These are phyloP conservation scores for Andrena haemorrhoa DNA, from an alignment of 2,888 invertebrate species.

Conservation along the genomic window DNA sequence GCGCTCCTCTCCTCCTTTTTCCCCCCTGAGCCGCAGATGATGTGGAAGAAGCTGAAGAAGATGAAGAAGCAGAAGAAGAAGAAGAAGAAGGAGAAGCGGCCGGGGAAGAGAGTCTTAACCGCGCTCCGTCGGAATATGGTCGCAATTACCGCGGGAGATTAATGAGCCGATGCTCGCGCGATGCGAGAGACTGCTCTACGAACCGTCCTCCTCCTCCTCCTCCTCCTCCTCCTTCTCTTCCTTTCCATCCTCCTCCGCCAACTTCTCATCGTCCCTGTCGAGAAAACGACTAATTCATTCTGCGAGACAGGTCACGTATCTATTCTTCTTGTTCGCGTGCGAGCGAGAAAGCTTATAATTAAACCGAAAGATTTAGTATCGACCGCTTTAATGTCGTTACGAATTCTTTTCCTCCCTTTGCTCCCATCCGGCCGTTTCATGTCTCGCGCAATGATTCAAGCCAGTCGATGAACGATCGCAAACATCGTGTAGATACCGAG, in stretches of 20 bases:
- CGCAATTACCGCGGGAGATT: conserved; percentile 82
- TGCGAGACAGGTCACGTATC: conserved; percentile 72
- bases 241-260: conserved; percentile 57
- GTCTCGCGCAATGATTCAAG: conserved; percentile 21
- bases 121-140: conserved; percentile 79
- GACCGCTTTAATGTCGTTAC: conserved; percentile 68
- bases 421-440: conserved; percentile 26
- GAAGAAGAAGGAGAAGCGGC: conserved; percentile 56
- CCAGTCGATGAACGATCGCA: conserved; percentile 4
- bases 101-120: conserved; percentile 72
- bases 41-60: conserved; percentile 67
- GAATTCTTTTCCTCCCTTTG: conserved; percentile 56
- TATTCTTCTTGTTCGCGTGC: conserved; percentile 72
- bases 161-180: conserved; percentile 82
- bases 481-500: conserved; percentile 9
- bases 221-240: conserved; percentile 55
- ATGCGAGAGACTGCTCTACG: conserved; percentile 77
- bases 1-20: conserved; percentile 50
- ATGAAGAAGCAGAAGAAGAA: conserved; percentile 60
- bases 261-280: conserved; percentile 69
- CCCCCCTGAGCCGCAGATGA: conserved; percentile 54
- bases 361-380: conserved; percentile 70
- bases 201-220: conserved; percentile 64
- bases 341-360: conserved; percentile 72
- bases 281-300: conserved; percentile 74